A percentile compares a stretch with the other conserved stretches of the same genome.
Evolutionary conservation across 2,113 vertebrate species (phyloP).

Genomic region (Candoia aspera): DNA sequence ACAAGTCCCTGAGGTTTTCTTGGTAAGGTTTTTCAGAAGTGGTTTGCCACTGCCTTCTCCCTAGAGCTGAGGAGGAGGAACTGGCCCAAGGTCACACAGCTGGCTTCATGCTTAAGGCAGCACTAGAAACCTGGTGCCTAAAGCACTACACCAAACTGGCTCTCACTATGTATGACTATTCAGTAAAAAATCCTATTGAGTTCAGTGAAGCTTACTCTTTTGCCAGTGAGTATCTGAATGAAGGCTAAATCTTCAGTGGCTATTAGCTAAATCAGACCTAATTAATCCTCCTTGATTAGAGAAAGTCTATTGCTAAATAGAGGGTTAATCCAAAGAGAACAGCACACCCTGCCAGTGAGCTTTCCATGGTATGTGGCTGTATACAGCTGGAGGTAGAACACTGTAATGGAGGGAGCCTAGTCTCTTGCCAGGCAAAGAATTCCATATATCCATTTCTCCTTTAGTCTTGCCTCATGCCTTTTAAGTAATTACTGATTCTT

Average conservation of each 20-base stretch:
- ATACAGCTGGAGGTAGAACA: background rate
- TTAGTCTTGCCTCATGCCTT: background rate
- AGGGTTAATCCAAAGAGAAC: background rate
- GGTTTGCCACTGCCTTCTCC: background rate
- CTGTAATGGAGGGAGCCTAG: background rate
- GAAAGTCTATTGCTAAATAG: background rate
- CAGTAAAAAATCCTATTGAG: background rate
- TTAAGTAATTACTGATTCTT: conserved; percentile 1
- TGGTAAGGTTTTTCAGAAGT: background rate
- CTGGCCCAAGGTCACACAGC: background rate
- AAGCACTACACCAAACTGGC: background rate
- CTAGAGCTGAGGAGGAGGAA: background rate
- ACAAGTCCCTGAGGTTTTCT: background rate
- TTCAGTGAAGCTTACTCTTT: background rate
- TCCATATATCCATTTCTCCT: background rate
- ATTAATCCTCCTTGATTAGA: background rate
- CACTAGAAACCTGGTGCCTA: background rate
- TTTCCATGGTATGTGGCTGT: background rate
- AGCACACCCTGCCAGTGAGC: background rate
- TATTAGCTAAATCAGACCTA: background rate
- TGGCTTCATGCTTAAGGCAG: background rate
- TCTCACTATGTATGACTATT: background rate
- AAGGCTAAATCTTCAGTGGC: background rate
- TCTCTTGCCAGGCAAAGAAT: background rate
- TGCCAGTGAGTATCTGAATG: background rate